These are phyloP conservation scores for Caenorhabditis macrosperma DNA, from an alignment of 2,888 invertebrate species.

Conservation along the genomic window DNA sequence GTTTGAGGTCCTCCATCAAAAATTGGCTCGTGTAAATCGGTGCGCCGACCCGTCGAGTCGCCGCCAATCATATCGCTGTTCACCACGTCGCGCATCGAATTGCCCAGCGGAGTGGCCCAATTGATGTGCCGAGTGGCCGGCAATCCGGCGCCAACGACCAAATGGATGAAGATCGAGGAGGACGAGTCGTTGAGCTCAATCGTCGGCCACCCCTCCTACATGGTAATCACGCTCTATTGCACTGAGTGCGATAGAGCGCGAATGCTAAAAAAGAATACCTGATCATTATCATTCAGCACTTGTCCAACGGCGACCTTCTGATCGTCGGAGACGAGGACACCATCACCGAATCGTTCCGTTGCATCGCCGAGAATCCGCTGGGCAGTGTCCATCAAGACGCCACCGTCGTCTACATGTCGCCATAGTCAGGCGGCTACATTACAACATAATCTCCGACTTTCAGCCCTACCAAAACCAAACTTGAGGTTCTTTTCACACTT, in stretches of 20 bases:
- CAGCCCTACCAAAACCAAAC: constrained; percentile 4
- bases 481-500: background rate
- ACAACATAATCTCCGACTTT: constrained; percentile 13
- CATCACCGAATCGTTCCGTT: constrained; percentile 62
- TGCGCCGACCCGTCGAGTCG: constrained; percentile 10
- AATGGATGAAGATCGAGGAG: constrained; percentile 57
- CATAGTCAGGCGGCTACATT: constrained; percentile 2
- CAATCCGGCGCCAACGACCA: constrained; percentile 49
- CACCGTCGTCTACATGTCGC: constrained; percentile 55
- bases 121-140: constrained; percentile 59
- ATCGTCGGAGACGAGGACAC: constrained; percentile 55
- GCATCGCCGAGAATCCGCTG: constrained; percentile 53
- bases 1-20: background rate
- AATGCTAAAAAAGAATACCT: background rate
- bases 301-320: constrained; percentile 61
- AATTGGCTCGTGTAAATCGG: constrained; percentile 36
- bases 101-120: constrained; percentile 57
- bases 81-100: constrained; percentile 58
- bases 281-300: constrained; percentile 30
- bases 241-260: background rate
- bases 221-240: constrained; percentile 26
- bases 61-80: constrained; percentile 43
- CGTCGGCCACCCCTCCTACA: constrained; percentile 31
- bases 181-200: constrained; percentile 61
- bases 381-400: constrained; percentile 55